A percentile compares a stretch with the other conserved stretches of the same genome.
These are phyloP conservation scores for Mystacornis crossleyi DNA, from an alignment of 2,113 vertebrate genomes.

Conservation along the genomic window DNA sequence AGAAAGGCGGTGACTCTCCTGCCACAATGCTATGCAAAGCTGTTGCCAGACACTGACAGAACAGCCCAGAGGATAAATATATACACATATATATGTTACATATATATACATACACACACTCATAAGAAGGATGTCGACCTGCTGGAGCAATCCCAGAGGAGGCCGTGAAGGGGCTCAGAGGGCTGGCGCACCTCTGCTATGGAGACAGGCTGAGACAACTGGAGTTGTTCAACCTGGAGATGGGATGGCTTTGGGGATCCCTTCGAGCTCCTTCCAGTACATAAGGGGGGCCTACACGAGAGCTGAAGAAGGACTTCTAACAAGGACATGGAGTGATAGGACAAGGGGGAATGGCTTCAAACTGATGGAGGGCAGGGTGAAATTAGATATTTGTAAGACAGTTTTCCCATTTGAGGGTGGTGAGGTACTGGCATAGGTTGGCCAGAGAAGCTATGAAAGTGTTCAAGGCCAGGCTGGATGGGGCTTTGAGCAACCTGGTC, in stretches of 20 bases:
- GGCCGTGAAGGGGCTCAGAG: not conserved
- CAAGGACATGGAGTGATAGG: not conserved
- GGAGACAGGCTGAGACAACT: not conserved
- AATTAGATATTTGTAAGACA: not conserved
- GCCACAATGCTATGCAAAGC: not conserved
- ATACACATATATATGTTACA: not conserved
- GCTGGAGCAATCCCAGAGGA: not conserved
- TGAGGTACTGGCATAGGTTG: not conserved
- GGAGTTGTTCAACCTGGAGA: not conserved
- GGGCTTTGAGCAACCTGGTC: not conserved
- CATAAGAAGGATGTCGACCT: not conserved
- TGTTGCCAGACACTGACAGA: not conserved
- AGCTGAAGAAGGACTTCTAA: not conserved
- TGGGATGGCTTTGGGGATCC: not conserved
- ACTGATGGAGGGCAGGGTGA: not conserved
- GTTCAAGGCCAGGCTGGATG: not conserved
- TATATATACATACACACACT: accelerated
- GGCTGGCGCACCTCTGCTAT: not conserved
- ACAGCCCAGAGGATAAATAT: not conserved
- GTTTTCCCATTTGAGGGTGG: not conserved
- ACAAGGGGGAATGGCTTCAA: not conserved
- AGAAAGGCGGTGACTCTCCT: not conserved
- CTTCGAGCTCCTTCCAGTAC: not conserved
- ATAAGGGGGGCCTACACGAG: not conserved
- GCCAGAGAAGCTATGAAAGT: not conserved